Conservation (phyloP, 2,888 invertebrate genomes). For the Ametastegia equiseti region DNA sequence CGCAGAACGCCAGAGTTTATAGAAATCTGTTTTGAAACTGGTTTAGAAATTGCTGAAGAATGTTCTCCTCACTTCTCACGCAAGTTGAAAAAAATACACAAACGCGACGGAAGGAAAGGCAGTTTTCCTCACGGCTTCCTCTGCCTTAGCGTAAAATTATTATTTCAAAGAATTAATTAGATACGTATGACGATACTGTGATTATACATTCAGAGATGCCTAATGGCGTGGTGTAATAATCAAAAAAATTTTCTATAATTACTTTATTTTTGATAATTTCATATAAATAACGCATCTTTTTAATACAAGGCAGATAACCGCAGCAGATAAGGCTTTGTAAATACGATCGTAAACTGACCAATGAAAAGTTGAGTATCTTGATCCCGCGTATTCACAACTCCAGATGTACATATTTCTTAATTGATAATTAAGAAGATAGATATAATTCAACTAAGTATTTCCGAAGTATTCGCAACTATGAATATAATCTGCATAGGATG, state of each 20-base stretch:
- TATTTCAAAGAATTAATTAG: background rate
- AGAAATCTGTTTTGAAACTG: too few relatives aligned
- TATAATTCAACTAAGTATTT: background rate
- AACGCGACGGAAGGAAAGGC: too few relatives aligned
- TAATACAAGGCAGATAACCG: background rate
- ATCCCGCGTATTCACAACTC: background rate
- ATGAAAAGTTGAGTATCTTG: background rate
- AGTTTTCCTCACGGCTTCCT: too few relatives aligned
- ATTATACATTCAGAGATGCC: too few relatives aligned
- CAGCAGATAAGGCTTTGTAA: background rate
- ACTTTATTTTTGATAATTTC: background rate
- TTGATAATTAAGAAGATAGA: too few relatives aligned
- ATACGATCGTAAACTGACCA: background rate
- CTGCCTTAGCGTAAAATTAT: too few relatives aligned
- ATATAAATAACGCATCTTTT: background rate
- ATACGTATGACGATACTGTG: background rate
- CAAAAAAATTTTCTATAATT: background rate
- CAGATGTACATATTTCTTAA: too few relatives aligned
- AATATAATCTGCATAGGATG: background rate
- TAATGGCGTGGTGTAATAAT: constrained; percentile 1
- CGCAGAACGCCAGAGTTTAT: too few relatives aligned
- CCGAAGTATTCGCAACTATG: background rate
- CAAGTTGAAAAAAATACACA: too few relatives aligned
- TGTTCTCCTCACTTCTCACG: too few relatives aligned
- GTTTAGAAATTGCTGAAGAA: too few relatives aligned